Conservation (phyloP, 1,140 invertebrate genomes). For the Saccostrea glomerata region DNA sequence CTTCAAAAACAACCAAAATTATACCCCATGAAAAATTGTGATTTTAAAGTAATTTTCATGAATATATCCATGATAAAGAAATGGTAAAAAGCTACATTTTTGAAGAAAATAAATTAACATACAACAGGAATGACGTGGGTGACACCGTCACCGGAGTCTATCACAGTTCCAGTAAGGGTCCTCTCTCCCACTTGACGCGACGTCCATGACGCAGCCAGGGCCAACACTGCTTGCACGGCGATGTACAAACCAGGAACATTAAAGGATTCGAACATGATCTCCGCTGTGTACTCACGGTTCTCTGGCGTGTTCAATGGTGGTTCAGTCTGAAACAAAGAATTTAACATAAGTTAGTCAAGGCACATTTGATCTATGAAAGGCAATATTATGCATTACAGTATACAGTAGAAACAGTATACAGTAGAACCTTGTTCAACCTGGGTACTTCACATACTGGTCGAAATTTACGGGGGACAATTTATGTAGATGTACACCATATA, state of each 20-base stretch:
- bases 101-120: conserved; percentile 56
- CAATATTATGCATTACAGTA: too few relatives aligned
- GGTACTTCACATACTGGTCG: too few relatives aligned
- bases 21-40: too few relatives aligned
- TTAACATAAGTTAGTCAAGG: neutral
- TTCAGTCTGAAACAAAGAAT: conserved; percentile 86
- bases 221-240: conserved; percentile 97
- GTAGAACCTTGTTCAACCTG: too few relatives aligned
- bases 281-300: conserved; percentile 99
- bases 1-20: too few relatives aligned
- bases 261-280: conserved; percentile 99
- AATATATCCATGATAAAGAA: too few relatives aligned
- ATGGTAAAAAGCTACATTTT: neutral
- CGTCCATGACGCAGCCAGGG: conserved; percentile 98
- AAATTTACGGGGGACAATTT: too few relatives aligned
- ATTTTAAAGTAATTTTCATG: too few relatives aligned
- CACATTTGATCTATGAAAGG: too few relatives aligned
- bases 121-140: conserved; percentile 99
- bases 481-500: too few relatives aligned
- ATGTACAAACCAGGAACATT: conserved; percentile 99
- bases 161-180: conserved; percentile 96
- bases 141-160: conserved; percentile 99
- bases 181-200: conserved; percentile 92
- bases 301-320: conserved; percentile 99
- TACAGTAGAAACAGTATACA: too few relatives aligned